Conservation (phyloP, 2,797 vertebrate genomes). For the Calcarius lapponicus region DNA sequence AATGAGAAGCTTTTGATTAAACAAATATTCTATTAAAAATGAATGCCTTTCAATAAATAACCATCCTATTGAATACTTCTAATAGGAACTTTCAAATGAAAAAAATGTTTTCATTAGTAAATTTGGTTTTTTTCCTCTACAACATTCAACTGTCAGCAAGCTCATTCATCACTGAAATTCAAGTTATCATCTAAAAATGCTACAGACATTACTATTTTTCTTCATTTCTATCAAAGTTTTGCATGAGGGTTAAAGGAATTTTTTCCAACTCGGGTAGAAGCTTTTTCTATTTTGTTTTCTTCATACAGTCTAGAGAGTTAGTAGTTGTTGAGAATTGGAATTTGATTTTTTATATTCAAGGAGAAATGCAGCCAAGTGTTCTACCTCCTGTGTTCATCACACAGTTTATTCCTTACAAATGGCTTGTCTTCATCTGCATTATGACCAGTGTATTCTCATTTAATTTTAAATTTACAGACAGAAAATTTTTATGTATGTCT, state of each 20-base stretch:
- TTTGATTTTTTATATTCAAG: background rate
- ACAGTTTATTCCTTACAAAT: background rate
- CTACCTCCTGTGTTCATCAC: background rate
- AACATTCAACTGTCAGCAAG: background rate
- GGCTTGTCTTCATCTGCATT: background rate
- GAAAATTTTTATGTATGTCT: background rate
- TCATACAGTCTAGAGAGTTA: background rate
- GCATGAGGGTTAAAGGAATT: background rate
- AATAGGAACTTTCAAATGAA: background rate
- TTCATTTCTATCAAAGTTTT: background rate
- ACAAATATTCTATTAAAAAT: background rate
- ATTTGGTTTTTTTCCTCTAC: background rate
- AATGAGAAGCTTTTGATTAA: conserved; percentile 7
- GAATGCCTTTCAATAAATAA: background rate
- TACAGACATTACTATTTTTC: background rate
- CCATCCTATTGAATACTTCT: background rate
- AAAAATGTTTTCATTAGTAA: background rate
- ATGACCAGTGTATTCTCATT: background rate
- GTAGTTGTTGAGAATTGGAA: background rate
- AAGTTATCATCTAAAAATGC: background rate
- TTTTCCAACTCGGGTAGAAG: background rate
- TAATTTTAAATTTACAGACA: background rate
- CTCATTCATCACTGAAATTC: background rate
- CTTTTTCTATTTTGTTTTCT: background rate
- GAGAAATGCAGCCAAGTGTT: background rate